Evolutionary conservation across 1,140 invertebrate species (phyloP).

Genomic region (Heliothis virescens): DNA sequence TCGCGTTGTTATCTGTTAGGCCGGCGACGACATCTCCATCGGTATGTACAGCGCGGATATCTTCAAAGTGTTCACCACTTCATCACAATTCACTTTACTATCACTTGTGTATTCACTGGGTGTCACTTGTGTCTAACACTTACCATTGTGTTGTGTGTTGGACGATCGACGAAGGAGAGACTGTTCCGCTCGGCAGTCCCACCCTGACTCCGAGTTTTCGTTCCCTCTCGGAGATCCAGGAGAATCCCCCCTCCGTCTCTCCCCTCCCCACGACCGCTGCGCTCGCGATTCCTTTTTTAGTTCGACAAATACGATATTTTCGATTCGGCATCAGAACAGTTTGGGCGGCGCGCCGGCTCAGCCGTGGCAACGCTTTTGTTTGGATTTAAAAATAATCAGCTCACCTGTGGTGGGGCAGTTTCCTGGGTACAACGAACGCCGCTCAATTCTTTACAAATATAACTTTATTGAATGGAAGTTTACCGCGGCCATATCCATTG

Average conservation of each 20-base stretch:
- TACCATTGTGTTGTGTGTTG: conserved; percentile 83
- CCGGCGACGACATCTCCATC: conserved; percentile 7
- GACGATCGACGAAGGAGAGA: conserved; percentile 80
- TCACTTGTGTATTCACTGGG: conserved; percentile 62
- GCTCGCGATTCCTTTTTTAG: conserved; percentile 82
- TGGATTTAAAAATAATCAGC: conserved; percentile 65
- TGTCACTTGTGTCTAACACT: conserved; percentile 69
- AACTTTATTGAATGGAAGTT: conserved; percentile 43
- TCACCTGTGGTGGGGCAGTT: conserved; percentile 61
- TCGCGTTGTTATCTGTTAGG: not conserved
- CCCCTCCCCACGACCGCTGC: conserved; percentile 45
- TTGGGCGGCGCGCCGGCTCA: conserved; percentile 57
- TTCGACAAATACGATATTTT: conserved; percentile 70
- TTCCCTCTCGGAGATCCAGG: conserved; percentile 64
- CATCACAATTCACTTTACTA: conserved; percentile 53
- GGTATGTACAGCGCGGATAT: not conserved
- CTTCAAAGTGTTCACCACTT: conserved; percentile 48
- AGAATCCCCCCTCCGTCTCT: conserved; percentile 58
- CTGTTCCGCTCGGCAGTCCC: conserved; percentile 82
- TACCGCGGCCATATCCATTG: not conserved
- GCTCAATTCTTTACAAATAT: conserved; percentile 34
- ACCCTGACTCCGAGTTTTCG: conserved; percentile 81
- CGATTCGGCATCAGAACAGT: conserved; percentile 68
- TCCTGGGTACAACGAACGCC: conserved; percentile 45
- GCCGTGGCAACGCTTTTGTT: conserved; percentile 59